phyloP scores from a whole-genome alignment of 2,113 vertebrate species.

The Hemichromis elongatus region DNA sequence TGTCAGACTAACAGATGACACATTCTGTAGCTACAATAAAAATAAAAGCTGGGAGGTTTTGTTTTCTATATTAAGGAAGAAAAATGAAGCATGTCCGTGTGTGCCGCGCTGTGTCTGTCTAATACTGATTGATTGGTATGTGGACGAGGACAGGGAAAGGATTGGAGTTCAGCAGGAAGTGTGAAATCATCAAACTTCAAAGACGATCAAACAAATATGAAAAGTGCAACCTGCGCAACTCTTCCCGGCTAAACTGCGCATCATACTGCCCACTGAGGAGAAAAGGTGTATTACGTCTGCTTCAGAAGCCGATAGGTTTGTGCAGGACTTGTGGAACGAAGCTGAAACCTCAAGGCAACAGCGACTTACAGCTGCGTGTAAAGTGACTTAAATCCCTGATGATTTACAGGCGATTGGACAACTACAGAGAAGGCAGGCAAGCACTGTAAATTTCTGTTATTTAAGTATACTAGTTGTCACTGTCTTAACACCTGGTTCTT shows the following conservation, averaged over 20 bases:
- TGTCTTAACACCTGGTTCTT: background rate
- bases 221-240: background rate
- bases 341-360: background rate
- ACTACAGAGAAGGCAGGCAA: background rate
- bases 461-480: background rate
- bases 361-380: background rate
- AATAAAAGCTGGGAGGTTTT: background rate
- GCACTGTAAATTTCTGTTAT: background rate
- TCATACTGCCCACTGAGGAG: background rate
- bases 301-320: background rate
- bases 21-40: background rate
- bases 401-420: fast-evolving
- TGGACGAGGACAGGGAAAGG: background rate
- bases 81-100: background rate
- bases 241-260: background rate
- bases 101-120: background rate
- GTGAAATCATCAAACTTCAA: background rate
- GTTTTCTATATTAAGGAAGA: background rate
- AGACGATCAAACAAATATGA: background rate
- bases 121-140: background rate
- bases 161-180: background rate
- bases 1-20: background rate
- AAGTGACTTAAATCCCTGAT: background rate
- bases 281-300: background rate
- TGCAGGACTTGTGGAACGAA: background rate